Base-by-base conservation (phyloP, 2,888 invertebrate species). In the Drosophila anomalipes region DNA sequence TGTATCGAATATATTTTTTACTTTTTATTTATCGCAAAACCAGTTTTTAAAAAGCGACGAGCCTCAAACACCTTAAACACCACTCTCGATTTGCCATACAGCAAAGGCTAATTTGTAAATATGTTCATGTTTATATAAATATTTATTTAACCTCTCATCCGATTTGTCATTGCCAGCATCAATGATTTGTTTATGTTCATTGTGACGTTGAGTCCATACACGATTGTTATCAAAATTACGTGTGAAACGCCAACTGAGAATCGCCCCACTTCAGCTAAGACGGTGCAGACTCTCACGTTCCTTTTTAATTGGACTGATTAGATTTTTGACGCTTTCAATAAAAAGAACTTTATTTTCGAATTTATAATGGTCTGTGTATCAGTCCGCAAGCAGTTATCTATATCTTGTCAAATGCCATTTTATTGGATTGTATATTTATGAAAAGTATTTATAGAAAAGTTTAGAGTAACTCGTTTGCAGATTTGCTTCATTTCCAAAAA, bases 221-320 rank as follows among this genome's bases (percentile, higher is more conserved):
- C 35, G 33, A 35, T 47, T 51, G 10, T 69, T 63, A 79, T 81
- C 78, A 66, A 71, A 71, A 69, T 84, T 89, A 86, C 78, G 81
- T 86, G 69, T 56, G 49, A 51, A 69, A 56, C 70, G 37, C 44
- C 68, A 52, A 44, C 56, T 62, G 16, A 52, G 26, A 59, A 64
- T 51, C 59, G 37, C 12, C 14, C 64, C 83, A 88, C 86, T 83
- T 70, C 41, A 74, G 47, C 47, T 30, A 39, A 26, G 30, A 30
- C 33, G 47, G 51, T 73, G 72, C 57, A 68, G 62, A 60, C 51
- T 32, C 1, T 26, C 69, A 73, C 82, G 73, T 69, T 80, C 57
- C 44, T 47, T 51, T 63, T 66, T 68, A 70, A 80, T 69, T 74
- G 44, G 61, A 60, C 70, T 68, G 83, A 83, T 89, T 74, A 84